A percentile compares a stretch with the other conserved stretches of the same genome.
phyloP scores from a whole-genome alignment of 30 jellyfish, hydroid and myxozoan species.

The Aurelia coerulea region DNA sequence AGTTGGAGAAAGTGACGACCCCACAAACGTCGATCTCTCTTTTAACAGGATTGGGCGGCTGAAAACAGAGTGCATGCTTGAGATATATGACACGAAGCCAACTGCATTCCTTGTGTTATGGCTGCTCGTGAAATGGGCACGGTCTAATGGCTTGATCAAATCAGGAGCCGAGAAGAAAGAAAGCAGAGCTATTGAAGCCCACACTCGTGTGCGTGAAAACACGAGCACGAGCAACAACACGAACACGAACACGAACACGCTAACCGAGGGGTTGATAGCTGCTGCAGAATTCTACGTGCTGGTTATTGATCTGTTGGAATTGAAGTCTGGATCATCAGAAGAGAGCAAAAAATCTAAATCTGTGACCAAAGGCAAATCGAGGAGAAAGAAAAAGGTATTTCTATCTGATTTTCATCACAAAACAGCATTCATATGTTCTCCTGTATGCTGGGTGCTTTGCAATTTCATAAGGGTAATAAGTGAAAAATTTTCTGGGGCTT shows the following conservation, averaged over 20 bases:
- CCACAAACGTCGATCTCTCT: conserved; percentile 58
- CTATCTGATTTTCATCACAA: background rate
- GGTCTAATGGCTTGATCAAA: conserved; percentile 66
- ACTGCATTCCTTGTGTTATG: conserved; percentile 52
- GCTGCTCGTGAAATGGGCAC: conserved; percentile 88
- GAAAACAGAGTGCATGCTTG: conserved; percentile 63
- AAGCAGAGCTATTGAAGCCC: background rate
- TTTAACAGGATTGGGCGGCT: conserved; percentile 67
- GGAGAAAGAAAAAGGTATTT: background rate
- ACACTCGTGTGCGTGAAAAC: no score
- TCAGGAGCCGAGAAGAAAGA: conserved; percentile 34
- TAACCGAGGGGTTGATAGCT: conserved; percentile 52
- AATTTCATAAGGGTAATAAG: no score
- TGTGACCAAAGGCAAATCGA: background rate
- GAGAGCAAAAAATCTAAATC: background rate
- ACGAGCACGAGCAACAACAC: background rate
- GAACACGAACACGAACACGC: background rate
- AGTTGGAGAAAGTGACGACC: conserved; percentile 54
- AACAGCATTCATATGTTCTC: no score
- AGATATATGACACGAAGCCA: conserved; percentile 42
- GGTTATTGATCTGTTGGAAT: conserved; percentile 51
- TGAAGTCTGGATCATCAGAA: background rate
- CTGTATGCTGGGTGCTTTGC: no score
- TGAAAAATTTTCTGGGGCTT: no score
- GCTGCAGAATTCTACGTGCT: conserved; percentile 81